phyloP scores from a whole-genome alignment of 2,888 invertebrate species.

The Cephus spinipes region DNA sequence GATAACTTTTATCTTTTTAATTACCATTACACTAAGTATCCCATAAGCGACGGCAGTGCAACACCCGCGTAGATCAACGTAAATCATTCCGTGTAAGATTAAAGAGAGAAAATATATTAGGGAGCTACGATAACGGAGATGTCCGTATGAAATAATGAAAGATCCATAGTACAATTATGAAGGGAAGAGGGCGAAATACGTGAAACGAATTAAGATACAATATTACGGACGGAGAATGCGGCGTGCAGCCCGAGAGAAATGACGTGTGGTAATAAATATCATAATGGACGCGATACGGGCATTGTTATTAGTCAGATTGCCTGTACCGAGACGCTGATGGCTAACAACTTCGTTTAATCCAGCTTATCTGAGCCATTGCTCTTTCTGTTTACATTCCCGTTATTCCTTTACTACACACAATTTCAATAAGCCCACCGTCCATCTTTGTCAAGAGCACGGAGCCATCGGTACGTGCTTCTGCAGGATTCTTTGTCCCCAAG shows the following conservation, averaged over 20 bases:
- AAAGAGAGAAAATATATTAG: background rate
- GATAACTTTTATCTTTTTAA: background rate
- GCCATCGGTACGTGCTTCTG: background rate
- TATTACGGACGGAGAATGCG: background rate
- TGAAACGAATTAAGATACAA: background rate
- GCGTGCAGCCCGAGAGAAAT: background rate
- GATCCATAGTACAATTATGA: background rate
- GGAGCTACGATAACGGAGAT: background rate
- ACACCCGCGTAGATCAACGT: background rate
- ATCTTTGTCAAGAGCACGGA: background rate
- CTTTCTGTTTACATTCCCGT: background rate
- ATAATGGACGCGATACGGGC: slow-evolving; percentile 5
- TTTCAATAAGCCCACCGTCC: background rate
- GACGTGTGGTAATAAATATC: background rate
- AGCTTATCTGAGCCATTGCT: background rate
- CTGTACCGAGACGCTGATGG: background rate
- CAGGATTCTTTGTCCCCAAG: slow-evolving; percentile 30
- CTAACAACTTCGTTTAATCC: background rate
- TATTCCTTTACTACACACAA: background rate
- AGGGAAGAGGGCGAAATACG: background rate
- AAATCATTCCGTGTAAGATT: background rate
- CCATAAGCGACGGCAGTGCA: background rate
- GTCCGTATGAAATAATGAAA: background rate
- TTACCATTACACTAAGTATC: background rate
- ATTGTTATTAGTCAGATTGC: slow-evolving; percentile 1